Base-by-base conservation (phyloP, 2,888 invertebrate species). In the Dasysyrphus albostriatus region DNA sequence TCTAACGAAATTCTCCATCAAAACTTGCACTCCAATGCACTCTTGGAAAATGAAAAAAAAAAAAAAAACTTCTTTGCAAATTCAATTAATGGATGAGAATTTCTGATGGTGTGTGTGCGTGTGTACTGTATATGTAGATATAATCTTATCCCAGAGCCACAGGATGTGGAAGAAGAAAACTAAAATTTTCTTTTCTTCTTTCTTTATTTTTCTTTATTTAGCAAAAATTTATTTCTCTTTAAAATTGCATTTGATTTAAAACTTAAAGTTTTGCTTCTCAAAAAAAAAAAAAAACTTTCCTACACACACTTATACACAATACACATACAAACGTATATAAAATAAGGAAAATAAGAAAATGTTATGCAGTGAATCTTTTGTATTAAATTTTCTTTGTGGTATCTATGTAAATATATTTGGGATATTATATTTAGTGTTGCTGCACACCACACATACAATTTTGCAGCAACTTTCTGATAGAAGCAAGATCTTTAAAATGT, bases 21-120 rank as follows among this genome's bases (percentile, higher is more conserved):
- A 14, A 44, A 16, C 34, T 69, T 69, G 44, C 47, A 61, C 54
- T 75, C 19, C 34, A 49, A 61, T 61, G 61, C 75, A 61, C 37
- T 14, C 14, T 67, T 16, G 32, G 29, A 54, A 32, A 54, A 32
- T 34, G 9, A 5, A 16, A 34, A 5, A 34, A 5, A 5, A 16
- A 34, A 5, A 34, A 5, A n/a, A 10, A 58, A 10, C 34, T 56
- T 49, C 65, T 77, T 70, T 24, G 42, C 47, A 77, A 72, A 82
- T 82, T 82, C 70, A 76, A 72, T 82, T 82, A 82, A 72, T 47
- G 49, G 47, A 58, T 72, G 63, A 51, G 54, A n/a, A 42, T 32
- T n/a, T 56, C 10, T 47, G 32, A 0, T 42, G 12, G 34, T 58
- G 6, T 16, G 34, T 32, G 32, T n/a, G n/a, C 14, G 1, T n/a